Percentiles rank a stretch among this genome's conserved stretches.
These are phyloP conservation scores for Zeus faber DNA, from an alignment of 2,113 vertebrate species.

Conservation along the genomic window DNA sequence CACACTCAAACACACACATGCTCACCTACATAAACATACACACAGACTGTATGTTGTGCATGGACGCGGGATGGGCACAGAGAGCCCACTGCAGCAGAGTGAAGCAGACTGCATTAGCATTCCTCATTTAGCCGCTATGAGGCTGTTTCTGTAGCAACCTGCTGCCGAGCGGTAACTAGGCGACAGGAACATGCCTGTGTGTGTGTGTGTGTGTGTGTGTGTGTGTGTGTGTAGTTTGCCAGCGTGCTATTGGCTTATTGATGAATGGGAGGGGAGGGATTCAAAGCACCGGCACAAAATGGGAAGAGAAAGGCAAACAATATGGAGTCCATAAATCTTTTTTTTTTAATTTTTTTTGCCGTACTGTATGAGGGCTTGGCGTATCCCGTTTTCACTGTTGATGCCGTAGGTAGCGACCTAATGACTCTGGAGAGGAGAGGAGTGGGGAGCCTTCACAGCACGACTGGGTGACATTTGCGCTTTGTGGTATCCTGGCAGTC, in stretches of 20 bases:
- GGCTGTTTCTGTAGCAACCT: constrained; percentile 81
- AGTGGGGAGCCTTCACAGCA: constrained; percentile 57
- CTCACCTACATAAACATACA: constrained; percentile 7
- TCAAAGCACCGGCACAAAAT: constrained; percentile 32
- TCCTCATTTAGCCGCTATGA: constrained; percentile 72
- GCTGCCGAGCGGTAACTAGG: constrained; percentile 78
- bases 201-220: constrained; percentile 6
- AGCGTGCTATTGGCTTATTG: constrained; percentile 68
- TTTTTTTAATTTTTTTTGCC: constrained; percentile 33
- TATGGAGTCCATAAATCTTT: constrained; percentile 55
- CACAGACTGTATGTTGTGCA: constrained; percentile 31
- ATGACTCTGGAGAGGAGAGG: constrained; percentile 20
- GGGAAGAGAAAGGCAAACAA: constrained; percentile 44
- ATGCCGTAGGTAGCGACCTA: constrained; percentile 36
- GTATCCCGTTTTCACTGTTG: constrained; percentile 28
- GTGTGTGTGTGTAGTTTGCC: constrained; percentile 50
- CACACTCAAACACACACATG: not conserved
- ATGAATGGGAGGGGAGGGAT: constrained; percentile 66
- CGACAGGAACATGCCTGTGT: constrained; percentile 75
- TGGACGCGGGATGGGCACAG: constrained; percentile 58
- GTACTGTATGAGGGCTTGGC: constrained; percentile 32
- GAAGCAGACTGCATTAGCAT: constrained; percentile 70
- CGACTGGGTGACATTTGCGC: constrained; percentile 61
- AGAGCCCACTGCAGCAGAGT: constrained; percentile 71
- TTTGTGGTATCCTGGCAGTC: constrained; percentile 42